Evolutionary conservation across 2,113 vertebrate species (phyloP), one percentile per base, ranked within the genome.

Genomic region (Mobula hypostoma): DNA sequence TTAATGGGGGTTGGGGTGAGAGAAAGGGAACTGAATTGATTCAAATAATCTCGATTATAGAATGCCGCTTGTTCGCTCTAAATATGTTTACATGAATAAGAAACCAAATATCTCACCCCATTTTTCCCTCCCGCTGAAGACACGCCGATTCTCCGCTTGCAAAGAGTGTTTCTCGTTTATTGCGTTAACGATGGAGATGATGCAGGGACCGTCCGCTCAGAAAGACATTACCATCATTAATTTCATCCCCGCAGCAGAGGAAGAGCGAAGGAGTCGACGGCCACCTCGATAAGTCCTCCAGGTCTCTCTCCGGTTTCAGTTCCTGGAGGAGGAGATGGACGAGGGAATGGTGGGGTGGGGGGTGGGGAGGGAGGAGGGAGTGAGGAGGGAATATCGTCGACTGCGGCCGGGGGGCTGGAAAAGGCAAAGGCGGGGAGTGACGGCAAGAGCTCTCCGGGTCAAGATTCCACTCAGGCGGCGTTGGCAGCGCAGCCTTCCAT

Each of bases 81-180:
- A 32, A 27, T 9, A 70, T 27, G 32, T 12, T 36, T 12, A 93
- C 21, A 74, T 2, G n/a, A 32, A n/a, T 32, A 66, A 6, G 40
- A 14, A 93, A 29, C 66, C 21, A 40, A 74, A 56, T 76, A 40
- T 74, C 91, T 93, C 91, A 93, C 91, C 91, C 91, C 91, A 93
- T 93, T 93, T 93, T 93, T 74, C 68, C 15, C 32, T 76, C 91
- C 91, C 48, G 32, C 36, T 93, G 91, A 56, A 93, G 70, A 48
- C 36, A 74, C 36, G 91, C 70, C 36, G 90, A 90, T 66, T 32
- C 29, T 90, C n/a, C 36, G 36, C 32, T 68, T 48, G 68, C 90
- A 7, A 17, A 61, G 90, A 74, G 70, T 36, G 90, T 66, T 92
- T n/a, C 56, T 32, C 27, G n/a, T 70, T 91, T 56, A 74, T 29